These are phyloP conservation scores for Conistra vaccinii DNA, from an alignment of 2,888 invertebrate genomes.

Conservation along the genomic window DNA sequence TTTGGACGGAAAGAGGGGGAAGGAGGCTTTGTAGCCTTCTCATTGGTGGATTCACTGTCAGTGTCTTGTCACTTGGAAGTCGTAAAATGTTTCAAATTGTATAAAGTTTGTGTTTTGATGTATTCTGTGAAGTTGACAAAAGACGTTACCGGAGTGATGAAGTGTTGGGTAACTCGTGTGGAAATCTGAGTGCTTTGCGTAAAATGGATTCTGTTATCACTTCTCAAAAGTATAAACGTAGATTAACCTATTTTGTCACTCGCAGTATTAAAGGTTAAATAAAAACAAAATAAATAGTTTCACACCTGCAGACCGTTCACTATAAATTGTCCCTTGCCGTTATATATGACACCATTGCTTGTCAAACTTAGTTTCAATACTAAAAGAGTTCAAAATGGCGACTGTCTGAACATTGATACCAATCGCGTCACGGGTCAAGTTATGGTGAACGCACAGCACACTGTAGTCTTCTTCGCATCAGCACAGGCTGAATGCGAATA, in stretches of 20 bases:
- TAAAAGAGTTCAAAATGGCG: no score
- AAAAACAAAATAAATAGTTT: neutral
- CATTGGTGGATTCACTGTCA: conserved; percentile 50
- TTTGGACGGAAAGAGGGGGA: conserved; percentile 26
- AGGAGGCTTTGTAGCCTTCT: conserved; percentile 22
- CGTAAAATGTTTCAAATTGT: conserved; percentile 48
- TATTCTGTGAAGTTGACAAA: conserved; percentile 36
- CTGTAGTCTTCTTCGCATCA: neutral
- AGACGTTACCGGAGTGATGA: conserved; percentile 45
- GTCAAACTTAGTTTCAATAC: no score
- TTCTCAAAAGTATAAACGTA: neutral
- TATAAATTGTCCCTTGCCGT: no score
- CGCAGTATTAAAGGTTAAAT: neutral
- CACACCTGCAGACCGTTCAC: neutral
- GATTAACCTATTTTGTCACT: neutral
- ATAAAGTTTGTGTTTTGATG: conserved; percentile 44
- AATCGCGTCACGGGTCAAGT: no score
- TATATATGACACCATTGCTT: neutral
- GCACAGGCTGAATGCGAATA: neutral
- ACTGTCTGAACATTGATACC: no score
- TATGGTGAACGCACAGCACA: no score
- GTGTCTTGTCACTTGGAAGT: conserved; percentile 52
- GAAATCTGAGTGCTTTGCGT: conserved; percentile 17
- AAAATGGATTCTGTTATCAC: conserved; percentile 16
- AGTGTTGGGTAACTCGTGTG: conserved; percentile 31